Percentiles rank a stretch among this genome's conserved stretches.
Conservation (phyloP, 2,797 vertebrate genomes). For the Cygnus olor region DNA sequence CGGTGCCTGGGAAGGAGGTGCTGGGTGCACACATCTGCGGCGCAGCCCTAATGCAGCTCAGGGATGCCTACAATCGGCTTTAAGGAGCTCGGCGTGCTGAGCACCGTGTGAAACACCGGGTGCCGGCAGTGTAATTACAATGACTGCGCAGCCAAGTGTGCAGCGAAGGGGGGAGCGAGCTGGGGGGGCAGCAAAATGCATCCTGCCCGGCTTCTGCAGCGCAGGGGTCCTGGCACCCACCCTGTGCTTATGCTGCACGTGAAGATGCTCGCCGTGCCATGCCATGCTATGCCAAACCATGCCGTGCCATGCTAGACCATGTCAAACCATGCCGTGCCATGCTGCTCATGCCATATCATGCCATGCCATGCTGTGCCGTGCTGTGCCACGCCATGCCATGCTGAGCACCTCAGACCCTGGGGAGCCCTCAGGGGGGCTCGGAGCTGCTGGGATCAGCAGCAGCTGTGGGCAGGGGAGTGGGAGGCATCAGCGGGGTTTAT, state of each 20-base stretch:
- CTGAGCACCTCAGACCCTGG: rapidly evolving
- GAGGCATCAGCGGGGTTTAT: neutral
- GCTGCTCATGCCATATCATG: too few relatives aligned
- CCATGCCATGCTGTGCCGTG: neutral
- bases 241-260: neutral
- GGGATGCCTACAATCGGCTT: neutral
- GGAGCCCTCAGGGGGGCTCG: rapidly evolving
- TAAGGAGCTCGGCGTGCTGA: neutral
- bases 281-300: neutral
- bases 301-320: neutral
- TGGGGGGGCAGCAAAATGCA: neutral
- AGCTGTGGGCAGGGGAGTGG: neutral
- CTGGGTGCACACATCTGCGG: neutral
- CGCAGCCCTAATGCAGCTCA: neutral
- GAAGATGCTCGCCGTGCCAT: neutral
- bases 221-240: neutral
- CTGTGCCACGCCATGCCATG: neutral
- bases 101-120: neutral
- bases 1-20: neutral
- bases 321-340: too few relatives aligned
- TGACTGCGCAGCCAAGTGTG: neutral
- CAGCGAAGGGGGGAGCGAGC: neutral
- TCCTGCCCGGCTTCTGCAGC: neutral
- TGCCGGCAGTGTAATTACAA: neutral
- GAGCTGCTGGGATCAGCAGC: neutral